Evolutionary conservation across 1,140 invertebrate species (phyloP).

Genomic region (Vanessa tameamea): DNA sequence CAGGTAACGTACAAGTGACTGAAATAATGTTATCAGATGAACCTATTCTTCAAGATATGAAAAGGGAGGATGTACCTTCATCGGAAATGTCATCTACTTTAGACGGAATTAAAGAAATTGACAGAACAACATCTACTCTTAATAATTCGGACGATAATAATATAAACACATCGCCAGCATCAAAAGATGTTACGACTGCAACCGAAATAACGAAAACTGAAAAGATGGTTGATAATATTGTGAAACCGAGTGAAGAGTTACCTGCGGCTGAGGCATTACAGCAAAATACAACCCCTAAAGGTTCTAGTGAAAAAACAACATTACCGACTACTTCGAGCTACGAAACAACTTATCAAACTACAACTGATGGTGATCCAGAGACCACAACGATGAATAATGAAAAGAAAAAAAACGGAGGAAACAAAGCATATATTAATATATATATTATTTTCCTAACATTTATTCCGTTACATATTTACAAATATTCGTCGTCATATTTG

Average conservation of each 20-base stretch:
- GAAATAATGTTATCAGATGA: conserved; percentile 32
- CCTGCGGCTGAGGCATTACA: conserved; percentile 67
- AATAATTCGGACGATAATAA: neutral
- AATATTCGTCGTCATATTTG: conserved; percentile 2
- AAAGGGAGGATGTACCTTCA: conserved; percentile 21
- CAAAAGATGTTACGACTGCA: conserved; percentile 19
- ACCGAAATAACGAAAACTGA: conserved; percentile 39
- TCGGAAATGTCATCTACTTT: conserved; percentile 2
- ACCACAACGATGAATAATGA: conserved; percentile 28
- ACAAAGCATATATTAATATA: neutral
- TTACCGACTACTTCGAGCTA: conserved; percentile 21
- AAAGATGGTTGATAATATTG: conserved; percentile 32
- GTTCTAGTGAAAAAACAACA: conserved; percentile 33
- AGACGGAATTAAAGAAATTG: conserved; percentile 9
- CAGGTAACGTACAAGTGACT: conserved; percentile 27
- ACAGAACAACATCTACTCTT: conserved; percentile 15
- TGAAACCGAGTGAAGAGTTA: conserved; percentile 52
- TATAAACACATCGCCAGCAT: conserved; percentile 8
- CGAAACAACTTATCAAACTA: conserved; percentile 31
- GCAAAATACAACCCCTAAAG: conserved; percentile 51
- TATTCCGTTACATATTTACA: neutral
- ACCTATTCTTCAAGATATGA: conserved; percentile 19
- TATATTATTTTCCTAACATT: neutral
- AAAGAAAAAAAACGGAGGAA: conserved; percentile 27
- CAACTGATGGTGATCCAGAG: conserved; percentile 22